Evolutionary conservation across 2,113 vertebrate genomes (phyloP), one percentile per base, ranked within the genome.

Genomic region (Aspidoscelis tigris): DNA sequence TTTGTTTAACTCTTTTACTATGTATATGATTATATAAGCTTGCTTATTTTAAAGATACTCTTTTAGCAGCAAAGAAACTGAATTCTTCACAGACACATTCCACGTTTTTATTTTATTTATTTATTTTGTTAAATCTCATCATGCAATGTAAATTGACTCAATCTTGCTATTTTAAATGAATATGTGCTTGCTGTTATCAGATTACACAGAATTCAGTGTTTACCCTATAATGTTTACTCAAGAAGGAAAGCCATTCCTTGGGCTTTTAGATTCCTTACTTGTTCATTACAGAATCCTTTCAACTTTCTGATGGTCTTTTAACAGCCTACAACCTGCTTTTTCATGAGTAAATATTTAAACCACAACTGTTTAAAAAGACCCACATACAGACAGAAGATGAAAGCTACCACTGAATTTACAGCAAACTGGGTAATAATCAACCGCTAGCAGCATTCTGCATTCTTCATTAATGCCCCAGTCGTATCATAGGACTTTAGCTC

Each of bases 261-360:
- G 22, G 87, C 83, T 85, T 88, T 77, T 91, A 89, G 89, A 92
- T 78, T 92, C 88, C 91, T 88, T 82, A 93, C 87, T 92, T 90
- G 70, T 84, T 88, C 90, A 93, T 93, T 94, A 92, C 39, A 92
- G 94, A 93, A 93, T 86, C 83, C 91, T 89, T 90, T 95, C 87
- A 94, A 93, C 92, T 89, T 94, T 88, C 84, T 90, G 70, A 85
- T 74, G 83, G 55, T 24, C 70, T 93, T 95, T 91, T 88, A 88
- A 92, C 91, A 93, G 88, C 79, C 86, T 88, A 91, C 83, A 92
- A 86, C 87, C 87, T 91, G 90, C 92, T 96, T 93, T 79, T 94
- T 79, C 81, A 5, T 85, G 91, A 93, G 93, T 95, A 95, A 96
- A 96, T 96, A 95, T 95, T 96, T 96, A 95, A 96, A 91, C 93